phyloP scores from a whole-genome alignment of 2,113 vertebrate species.

The Kryptolebias marmoratus region DNA sequence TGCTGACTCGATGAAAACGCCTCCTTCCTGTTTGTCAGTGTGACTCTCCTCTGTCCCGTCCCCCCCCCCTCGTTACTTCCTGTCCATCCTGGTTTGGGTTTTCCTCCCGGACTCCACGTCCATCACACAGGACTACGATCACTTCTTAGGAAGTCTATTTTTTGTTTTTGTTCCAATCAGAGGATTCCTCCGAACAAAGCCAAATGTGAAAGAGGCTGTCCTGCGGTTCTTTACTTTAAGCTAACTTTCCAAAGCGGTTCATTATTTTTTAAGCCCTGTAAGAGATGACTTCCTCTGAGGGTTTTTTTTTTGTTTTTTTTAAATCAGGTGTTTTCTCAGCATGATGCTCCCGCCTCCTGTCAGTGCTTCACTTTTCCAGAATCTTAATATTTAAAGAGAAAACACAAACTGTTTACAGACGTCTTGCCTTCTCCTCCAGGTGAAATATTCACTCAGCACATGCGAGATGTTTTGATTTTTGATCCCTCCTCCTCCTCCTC shows the following conservation, averaged over 20 bases:
- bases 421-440: constrained; percentile 66
- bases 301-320: background rate
- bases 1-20: background rate
- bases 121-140: constrained; percentile 40
- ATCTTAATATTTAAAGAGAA: constrained; percentile 48
- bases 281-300: constrained; percentile 9
- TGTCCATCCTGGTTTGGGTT: constrained; percentile 54
- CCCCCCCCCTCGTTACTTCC: constrained; percentile 14
- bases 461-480: constrained; percentile 48
- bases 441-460: constrained; percentile 56
- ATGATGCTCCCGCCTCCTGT: constrained; percentile 39
- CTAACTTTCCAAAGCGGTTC: constrained; percentile 38
- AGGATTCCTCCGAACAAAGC: constrained; percentile 41
- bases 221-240: constrained; percentile 35
- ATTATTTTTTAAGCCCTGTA: constrained; percentile 35
- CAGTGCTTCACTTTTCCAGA: constrained; percentile 30
- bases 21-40: constrained; percentile 8
- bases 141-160: constrained; percentile 57
- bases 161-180: constrained; percentile 35
- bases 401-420: constrained; percentile 69
- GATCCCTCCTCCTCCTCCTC: constrained; percentile 4
- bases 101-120: constrained; percentile 14
- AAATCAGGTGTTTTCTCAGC: constrained; percentile 22
- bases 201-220: constrained; percentile 15
- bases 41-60: constrained; percentile 16